phyloP scores from a whole-genome alignment of 2,113 vertebrate species.

The Aegotheles bennettii region DNA sequence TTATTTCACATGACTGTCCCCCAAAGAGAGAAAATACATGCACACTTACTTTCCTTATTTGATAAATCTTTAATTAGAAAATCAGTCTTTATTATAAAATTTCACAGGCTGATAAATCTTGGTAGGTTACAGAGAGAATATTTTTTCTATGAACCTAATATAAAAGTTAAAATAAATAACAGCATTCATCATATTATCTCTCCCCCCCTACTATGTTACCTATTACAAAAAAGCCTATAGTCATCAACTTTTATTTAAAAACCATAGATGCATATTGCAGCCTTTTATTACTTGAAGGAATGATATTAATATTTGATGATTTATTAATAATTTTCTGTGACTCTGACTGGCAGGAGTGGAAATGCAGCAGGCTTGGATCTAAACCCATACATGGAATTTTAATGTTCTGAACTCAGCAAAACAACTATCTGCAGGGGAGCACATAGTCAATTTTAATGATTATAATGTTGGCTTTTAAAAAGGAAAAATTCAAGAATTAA shows the following conservation, averaged over 20 bases:
- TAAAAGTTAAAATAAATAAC: constrained; percentile 76
- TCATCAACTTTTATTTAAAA: constrained; percentile 69
- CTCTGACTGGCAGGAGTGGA: constrained; percentile 26
- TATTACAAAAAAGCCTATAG: constrained; percentile 70
- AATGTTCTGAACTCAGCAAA: constrained; percentile 18
- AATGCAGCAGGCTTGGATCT: constrained; percentile 26
- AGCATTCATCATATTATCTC: constrained; percentile 66
- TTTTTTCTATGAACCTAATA: constrained; percentile 70
- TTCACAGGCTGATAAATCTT: constrained; percentile 75
- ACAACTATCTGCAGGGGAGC: neutral
- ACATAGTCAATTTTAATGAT: neutral
- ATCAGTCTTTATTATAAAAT: constrained; percentile 74
- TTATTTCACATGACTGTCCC: neutral
- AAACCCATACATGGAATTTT: constrained; percentile 3
- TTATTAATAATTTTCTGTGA: constrained; percentile 6
- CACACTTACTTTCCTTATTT: constrained; percentile 62
- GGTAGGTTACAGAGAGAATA: constrained; percentile 71
- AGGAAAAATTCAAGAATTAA: neutral
- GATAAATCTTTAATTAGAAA: constrained; percentile 81
- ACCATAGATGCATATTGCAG: constrained; percentile 50
- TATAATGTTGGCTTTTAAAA: neutral
- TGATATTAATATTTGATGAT: constrained; percentile 39
- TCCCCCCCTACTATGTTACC: neutral
- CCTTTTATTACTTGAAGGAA: constrained; percentile 59
- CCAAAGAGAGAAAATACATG: constrained; percentile 47